phyloP scores from a whole-genome alignment of 2,113 vertebrate species.

The Corydoras sp. region DNA sequence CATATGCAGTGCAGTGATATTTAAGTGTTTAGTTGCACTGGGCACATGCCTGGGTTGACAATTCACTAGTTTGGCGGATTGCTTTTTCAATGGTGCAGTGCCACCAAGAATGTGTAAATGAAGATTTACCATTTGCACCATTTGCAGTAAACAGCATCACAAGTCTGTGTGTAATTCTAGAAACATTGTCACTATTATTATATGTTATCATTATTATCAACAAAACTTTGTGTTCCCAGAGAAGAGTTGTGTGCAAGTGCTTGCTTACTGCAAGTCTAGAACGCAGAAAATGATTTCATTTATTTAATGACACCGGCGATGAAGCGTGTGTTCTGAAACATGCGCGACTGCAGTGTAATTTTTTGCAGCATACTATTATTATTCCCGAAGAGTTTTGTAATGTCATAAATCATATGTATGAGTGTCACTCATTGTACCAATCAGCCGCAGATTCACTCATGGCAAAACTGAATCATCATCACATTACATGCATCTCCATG shows the following conservation, averaged over 20 bases:
- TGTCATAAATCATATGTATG: neutral
- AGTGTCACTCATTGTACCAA: neutral
- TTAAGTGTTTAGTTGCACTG: no score
- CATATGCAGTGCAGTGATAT: no score
- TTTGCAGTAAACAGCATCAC: no score
- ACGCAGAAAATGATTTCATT: slow-evolving; percentile 14
- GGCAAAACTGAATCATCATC: slow-evolving; percentile 11
- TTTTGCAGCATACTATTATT: neutral
- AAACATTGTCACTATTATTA: no score
- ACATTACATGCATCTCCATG: slow-evolving; percentile 22
- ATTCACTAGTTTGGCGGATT: no score
- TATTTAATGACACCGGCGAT: slow-evolving; percentile 18
- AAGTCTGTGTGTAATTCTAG: no score
- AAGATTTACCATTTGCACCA: no score
- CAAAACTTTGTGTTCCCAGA: neutral
- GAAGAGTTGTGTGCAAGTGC: slow-evolving; percentile 28
- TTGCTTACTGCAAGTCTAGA: neutral
- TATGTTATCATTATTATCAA: no score
- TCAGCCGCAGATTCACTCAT: slow-evolving; percentile 4
- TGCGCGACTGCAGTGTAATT: neutral
- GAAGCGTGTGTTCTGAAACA: neutral
- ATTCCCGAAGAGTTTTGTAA: neutral
- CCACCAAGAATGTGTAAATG: no score
- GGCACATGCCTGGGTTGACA: no score
- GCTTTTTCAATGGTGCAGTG: no score